Conservation (phyloP, 2,888 invertebrate species). For the Anagyrus pseudococci region DNA sequence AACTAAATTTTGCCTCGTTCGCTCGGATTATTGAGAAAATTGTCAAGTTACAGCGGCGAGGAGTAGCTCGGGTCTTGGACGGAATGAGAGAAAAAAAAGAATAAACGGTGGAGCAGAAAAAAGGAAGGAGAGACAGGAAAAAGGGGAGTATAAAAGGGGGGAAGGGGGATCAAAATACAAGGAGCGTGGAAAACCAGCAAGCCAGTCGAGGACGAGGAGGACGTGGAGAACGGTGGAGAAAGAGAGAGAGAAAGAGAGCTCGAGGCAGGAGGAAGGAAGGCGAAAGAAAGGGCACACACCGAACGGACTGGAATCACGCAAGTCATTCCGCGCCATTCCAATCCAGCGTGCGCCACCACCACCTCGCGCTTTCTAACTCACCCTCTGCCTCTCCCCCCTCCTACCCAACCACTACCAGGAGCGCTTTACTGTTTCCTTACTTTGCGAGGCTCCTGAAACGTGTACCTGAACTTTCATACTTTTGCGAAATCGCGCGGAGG, state of each 20-base stretch:
- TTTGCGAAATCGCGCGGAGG: slow-evolving; percentile 38
- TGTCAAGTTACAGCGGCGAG: slow-evolving; percentile 41
- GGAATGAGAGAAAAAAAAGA: slow-evolving; percentile 23
- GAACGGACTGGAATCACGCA: slow-evolving; percentile 43
- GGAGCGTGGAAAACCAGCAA: background rate
- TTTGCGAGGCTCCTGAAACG: no score
- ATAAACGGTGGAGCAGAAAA: slow-evolving; percentile 14
- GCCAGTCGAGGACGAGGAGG: background rate
- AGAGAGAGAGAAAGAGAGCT: background rate
- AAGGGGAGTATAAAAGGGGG: background rate
- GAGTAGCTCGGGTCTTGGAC: slow-evolving; percentile 1
- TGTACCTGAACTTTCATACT: slow-evolving; percentile 44
- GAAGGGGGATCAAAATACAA: background rate
- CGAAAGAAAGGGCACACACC: slow-evolving; percentile 14
- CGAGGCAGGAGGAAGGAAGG: background rate
- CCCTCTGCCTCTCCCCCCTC: background rate
- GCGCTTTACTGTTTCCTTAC: no score
- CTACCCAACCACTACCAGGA: no score
- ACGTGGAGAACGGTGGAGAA: background rate
- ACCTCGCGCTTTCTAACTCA: background rate
- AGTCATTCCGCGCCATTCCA: slow-evolving; percentile 43
- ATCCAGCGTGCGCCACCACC: slow-evolving; percentile 35
- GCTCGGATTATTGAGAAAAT: slow-evolving; percentile 45
- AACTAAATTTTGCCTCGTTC: slow-evolving; percentile 42
- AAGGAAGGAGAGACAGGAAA: slow-evolving; percentile 8